A percentile compares a stretch with the other conserved stretches of the same genome.
Conservation (phyloP, 2,113 vertebrate species). For the Noctilio leporinus region DNA sequence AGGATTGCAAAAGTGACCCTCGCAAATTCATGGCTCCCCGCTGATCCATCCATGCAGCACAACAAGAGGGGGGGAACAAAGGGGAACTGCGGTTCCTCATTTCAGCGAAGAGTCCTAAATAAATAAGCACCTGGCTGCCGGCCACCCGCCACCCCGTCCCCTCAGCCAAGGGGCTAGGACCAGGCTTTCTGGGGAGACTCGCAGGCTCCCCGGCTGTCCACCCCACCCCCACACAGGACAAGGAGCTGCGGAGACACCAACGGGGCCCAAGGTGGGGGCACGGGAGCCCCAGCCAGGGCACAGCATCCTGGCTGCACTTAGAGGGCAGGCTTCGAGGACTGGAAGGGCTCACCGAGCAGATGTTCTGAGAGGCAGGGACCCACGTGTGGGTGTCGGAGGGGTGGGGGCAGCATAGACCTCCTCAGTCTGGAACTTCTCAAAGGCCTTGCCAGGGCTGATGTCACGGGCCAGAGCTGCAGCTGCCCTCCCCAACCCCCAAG, state of each 20-base stretch:
- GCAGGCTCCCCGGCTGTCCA: accelerated
- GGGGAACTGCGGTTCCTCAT: neutral
- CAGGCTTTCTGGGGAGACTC: neutral
- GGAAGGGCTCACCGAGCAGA: neutral
- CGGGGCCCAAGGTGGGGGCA: accelerated
- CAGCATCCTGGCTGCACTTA: accelerated
- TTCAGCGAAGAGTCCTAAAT: neutral
- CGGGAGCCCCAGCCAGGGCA: neutral
- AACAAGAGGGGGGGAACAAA: neutral
- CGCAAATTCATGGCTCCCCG: slow-evolving; percentile 22
- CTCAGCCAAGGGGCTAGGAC: neutral
- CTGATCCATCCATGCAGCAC: neutral
- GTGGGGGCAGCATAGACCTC: neutral
- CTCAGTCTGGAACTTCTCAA: neutral
- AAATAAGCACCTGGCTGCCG: neutral
- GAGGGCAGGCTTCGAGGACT: neutral
- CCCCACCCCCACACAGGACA: neutral
- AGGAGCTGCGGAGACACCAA: neutral
- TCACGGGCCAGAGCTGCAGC: neutral
- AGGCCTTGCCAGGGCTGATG: slow-evolving; percentile 39
- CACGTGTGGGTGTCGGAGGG: neutral
- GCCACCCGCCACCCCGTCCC: neutral
- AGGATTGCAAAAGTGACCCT: neutral
- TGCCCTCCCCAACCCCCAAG: accelerated
- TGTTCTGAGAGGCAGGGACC: neutral